phyloP scores from a whole-genome alignment of 2,888 invertebrate genomes.

The Folsomia manolachei region DNA sequence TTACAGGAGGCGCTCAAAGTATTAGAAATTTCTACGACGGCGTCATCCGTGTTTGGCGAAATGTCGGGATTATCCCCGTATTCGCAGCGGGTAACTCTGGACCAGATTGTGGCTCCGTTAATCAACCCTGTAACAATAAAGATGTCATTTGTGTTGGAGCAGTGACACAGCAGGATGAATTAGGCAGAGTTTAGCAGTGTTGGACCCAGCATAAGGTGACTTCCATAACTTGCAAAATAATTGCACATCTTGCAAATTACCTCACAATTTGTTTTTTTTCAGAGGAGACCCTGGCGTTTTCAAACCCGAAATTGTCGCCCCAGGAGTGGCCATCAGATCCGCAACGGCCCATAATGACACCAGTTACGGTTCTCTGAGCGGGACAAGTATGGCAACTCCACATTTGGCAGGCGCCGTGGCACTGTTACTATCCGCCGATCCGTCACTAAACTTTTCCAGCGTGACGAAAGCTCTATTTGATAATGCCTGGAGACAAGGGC shows the following conservation, averaged over 20 bases:
- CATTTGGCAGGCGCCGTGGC: slow-evolving; percentile 27
- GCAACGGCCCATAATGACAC: slow-evolving; percentile 19
- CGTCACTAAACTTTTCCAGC: not conserved
- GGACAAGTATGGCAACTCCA: slow-evolving; percentile 24
- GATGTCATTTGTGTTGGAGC: slow-evolving; percentile 40
- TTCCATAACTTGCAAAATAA: no score
- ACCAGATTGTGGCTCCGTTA: not conserved
- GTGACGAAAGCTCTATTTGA: not conserved
- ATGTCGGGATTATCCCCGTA: slow-evolving; percentile 31
- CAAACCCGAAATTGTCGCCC: slow-evolving; percentile 34
- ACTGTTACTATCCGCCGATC: slow-evolving; percentile 8
- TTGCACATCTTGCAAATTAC: no score
- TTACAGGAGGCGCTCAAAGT: no score
- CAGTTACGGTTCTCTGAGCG: slow-evolving; percentile 12
- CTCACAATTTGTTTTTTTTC: no score
- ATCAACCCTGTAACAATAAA: slow-evolving; percentile 30
- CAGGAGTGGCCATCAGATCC: slow-evolving; percentile 30
- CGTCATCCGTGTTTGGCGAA: slow-evolving; percentile 19
- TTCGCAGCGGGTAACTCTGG: slow-evolving; percentile 28
- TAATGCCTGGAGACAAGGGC: not conserved
- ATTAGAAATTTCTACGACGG: slow-evolving; percentile 24
- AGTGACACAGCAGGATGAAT: slow-evolving; percentile 22
- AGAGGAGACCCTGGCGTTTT: no score
- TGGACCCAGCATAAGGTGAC: slow-evolving; percentile 18
- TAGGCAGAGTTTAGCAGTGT: slow-evolving; percentile 27